Conservation (phyloP, 2,113 vertebrate species). For the Chionodraco myersi region DNA sequence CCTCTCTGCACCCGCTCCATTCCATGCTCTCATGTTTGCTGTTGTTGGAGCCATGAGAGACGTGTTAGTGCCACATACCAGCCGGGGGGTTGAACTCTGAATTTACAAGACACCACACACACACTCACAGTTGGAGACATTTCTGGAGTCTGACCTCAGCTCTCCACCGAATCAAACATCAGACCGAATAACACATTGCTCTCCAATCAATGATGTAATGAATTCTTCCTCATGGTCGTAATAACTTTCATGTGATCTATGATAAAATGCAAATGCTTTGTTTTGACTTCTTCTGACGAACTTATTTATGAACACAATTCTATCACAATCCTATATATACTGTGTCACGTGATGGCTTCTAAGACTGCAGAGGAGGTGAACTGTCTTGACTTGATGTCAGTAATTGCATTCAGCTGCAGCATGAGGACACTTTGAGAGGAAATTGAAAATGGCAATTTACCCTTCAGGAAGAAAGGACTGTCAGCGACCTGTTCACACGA, state of each 20-base stretch:
- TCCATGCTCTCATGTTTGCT: slow-evolving; percentile 41
- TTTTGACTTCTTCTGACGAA: slow-evolving; percentile 1
- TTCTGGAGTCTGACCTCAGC: slow-evolving; percentile 37
- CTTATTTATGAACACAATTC: background rate
- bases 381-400: background rate
- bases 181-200: slow-evolving; percentile 15
- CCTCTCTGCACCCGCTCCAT: background rate
- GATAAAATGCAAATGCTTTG: slow-evolving; percentile 16
- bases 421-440: background rate
- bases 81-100: slow-evolving; percentile 32
- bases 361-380: background rate
- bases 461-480: slow-evolving; percentile 17
- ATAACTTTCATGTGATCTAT: slow-evolving; percentile 34
- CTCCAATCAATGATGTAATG: slow-evolving; percentile 54
- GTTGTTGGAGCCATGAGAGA: slow-evolving; percentile 36
- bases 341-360: background rate
- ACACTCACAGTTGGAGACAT: background rate
- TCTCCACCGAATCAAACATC: slow-evolving; percentile 46
- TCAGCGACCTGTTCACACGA: slow-evolving; percentile 16
- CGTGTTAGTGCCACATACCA: slow-evolving; percentile 55
- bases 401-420: background rate
- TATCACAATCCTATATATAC: background rate
- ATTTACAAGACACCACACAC: slow-evolving; percentile 19
- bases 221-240: slow-evolving; percentile 13
- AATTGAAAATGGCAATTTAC: slow-evolving; percentile 34